These are phyloP conservation scores for Blomia tropicalis DNA, from an alignment of 2,888 invertebrate species.

Conservation along the genomic window DNA sequence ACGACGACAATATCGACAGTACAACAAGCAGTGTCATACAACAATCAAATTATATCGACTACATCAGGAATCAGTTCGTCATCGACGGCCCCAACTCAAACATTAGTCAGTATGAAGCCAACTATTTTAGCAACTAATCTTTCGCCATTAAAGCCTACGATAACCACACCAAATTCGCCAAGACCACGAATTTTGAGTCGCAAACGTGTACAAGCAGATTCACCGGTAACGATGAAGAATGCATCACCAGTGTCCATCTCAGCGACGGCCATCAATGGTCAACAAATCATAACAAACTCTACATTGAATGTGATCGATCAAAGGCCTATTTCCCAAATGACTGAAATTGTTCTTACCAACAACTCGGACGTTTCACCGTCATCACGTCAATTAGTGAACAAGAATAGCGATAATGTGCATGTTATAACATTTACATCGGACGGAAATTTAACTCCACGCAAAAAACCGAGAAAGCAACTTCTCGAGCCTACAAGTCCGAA, in stretches of 20 bases:
- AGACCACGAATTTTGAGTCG: conserved; percentile 24
- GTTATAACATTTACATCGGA: background rate
- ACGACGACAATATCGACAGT: background rate
- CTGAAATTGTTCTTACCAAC: background rate
- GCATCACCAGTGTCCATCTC: background rate
- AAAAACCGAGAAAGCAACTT: conserved; percentile 77
- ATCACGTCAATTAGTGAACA: too few relatives aligned
- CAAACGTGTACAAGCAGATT: conserved; percentile 10
- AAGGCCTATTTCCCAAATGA: background rate
- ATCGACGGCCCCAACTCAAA: background rate
- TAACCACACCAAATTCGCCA: conserved; percentile 22
- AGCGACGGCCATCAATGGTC: too few relatives aligned
- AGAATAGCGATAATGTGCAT: too few relatives aligned
- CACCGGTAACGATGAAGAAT: background rate
- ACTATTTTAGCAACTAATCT: background rate
- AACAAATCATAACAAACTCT: too few relatives aligned
- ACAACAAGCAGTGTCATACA: conserved; percentile 10
- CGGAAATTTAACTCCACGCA: conserved; percentile 44
- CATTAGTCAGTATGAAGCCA: background rate
- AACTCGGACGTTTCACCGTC: background rate
- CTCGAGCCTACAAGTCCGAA: conserved; percentile 45
- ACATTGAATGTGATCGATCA: background rate
- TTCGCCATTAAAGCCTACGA: background rate
- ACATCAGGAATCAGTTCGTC: background rate
- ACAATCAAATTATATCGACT: background rate